These are phyloP conservation scores for Rambutsinella grinnellia DNA, from an alignment of 2,888 invertebrate species.

Conservation along the genomic window DNA sequence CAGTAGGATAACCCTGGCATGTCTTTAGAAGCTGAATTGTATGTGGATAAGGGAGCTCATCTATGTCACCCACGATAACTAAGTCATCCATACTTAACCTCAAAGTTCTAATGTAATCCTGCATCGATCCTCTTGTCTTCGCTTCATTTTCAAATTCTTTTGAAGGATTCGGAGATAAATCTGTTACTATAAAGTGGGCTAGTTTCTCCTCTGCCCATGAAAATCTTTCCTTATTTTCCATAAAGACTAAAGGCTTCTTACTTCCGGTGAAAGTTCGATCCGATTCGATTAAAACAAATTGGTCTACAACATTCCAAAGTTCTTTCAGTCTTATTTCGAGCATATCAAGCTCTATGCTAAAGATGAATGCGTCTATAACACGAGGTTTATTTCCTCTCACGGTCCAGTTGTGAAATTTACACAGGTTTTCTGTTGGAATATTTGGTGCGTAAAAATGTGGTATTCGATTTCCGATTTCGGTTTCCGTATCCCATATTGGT, in stretches of 20 bases:
- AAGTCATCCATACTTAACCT: conserved; percentile 66
- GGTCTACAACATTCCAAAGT: conserved; percentile 75
- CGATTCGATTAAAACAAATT: conserved; percentile 74
- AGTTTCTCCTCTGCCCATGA: conserved; percentile 58
- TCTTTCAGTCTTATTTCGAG: conserved; percentile 75
- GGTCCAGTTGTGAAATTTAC: conserved; percentile 40
- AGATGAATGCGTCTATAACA: conserved; percentile 54
- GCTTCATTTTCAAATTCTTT: conserved; percentile 67
- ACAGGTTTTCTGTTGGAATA: conserved; percentile 21
- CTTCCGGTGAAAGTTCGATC: conserved; percentile 68
- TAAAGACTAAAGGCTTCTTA: conserved; percentile 69
- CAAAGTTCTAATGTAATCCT: conserved; percentile 47
- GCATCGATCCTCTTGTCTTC: conserved; percentile 63
- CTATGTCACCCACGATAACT: conserved; percentile 72
- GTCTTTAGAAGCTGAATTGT: conserved; percentile 78
- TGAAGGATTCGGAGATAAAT: conserved; percentile 39
- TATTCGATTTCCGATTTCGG: conserved; percentile 30
- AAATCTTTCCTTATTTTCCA: conserved; percentile 69
- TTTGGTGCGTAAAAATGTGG: conserved; percentile 44
- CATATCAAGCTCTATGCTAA: conserved; percentile 55
- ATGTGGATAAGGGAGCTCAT: conserved; percentile 75
- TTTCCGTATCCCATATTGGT: conserved; percentile 51
- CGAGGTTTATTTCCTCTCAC: conserved; percentile 1
- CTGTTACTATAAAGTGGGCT: conserved; percentile 43
- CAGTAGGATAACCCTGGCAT: conserved; percentile 75